A percentile compares a stretch with the other conserved stretches of the same genome.
Evolutionary conservation across 2,888 invertebrate species (phyloP).

Genomic region (Anticlea derivata): DNA sequence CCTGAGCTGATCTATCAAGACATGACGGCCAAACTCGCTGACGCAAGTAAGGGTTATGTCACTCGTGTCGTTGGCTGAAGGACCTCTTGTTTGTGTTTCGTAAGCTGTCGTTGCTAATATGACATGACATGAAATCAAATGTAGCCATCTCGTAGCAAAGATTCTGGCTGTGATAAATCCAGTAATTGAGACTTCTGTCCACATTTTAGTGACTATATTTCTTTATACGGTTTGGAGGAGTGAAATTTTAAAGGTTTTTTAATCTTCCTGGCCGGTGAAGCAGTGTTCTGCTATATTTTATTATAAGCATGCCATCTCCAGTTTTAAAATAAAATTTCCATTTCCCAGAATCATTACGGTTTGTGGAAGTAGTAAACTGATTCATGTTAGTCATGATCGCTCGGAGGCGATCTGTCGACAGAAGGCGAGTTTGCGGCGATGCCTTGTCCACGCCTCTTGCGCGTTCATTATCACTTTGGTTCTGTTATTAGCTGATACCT

Average conservation of each 20-base stretch:
- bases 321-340: conserved; percentile 1
- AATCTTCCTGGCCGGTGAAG: neutral
- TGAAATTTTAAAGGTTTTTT: too few relatives aligned
- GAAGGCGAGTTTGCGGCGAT: conserved; percentile 41
- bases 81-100: conserved; percentile 2
- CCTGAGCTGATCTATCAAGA: conserved; percentile 53
- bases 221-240: too few relatives aligned
- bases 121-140: too few relatives aligned
- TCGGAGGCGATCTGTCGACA: conserved; percentile 62
- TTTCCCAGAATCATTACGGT: conserved; percentile 59
- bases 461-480: conserved; percentile 68
- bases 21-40: conserved; percentile 38
- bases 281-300: neutral
- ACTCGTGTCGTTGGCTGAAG: conserved; percentile 21
- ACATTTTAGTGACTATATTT: too few relatives aligned
- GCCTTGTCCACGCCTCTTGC: conserved; percentile 61
- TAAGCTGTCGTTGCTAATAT: neutral
- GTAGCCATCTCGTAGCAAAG: too few relatives aligned
- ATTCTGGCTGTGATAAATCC: too few relatives aligned
- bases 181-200: too few relatives aligned
- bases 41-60: conserved; percentile 43
- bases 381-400: conserved; percentile 54
- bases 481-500: conserved; percentile 47
- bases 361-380: conserved; percentile 46
- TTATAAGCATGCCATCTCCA: neutral